phyloP scores from a whole-genome alignment of 2,888 invertebrate genomes.

The Ligdia adustata region DNA sequence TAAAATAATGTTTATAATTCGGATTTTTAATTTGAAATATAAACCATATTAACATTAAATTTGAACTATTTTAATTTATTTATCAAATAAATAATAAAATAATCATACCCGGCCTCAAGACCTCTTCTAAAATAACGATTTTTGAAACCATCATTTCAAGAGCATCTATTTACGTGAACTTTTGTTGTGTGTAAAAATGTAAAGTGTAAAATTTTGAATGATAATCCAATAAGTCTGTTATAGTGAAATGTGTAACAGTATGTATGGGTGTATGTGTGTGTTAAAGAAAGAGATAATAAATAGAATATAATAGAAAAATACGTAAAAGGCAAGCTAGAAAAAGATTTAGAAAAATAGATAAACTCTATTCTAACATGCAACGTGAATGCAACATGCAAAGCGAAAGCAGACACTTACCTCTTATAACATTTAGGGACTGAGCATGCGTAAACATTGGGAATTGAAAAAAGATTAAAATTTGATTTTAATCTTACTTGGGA shows the following conservation, averaged over 20 bases:
- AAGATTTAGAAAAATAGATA: conserved; percentile 49
- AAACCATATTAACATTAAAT: neutral
- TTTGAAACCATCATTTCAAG: conserved; percentile 43
- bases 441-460: conserved; percentile 66
- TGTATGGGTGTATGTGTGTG: conserved; percentile 56
- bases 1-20: neutral
- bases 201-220: conserved; percentile 77
- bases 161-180: conserved; percentile 49
- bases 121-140: conserved; percentile 63
- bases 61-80: neutral
- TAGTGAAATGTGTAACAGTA: conserved; percentile 52
- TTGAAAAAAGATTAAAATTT: conserved; percentile 56
- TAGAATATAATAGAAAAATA: conserved; percentile 60
- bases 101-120: conserved; percentile 78
- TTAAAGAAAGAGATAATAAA: conserved; percentile 69
- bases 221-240: conserved; percentile 68
- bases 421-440: conserved; percentile 38
- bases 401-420: conserved; percentile 67
- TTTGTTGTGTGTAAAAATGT: conserved; percentile 72
- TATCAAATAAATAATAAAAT: conserved; percentile 49
- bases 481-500: conserved; percentile 77
- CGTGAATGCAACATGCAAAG: conserved; percentile 69
- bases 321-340: conserved; percentile 68
- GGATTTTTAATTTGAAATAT: neutral
- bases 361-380: conserved; percentile 63